A percentile compares a stretch with the other conserved stretches of the same genome.
phyloP scores from a whole-genome alignment of 2,797 vertebrate species.

The Malacoctenus gilli region DNA sequence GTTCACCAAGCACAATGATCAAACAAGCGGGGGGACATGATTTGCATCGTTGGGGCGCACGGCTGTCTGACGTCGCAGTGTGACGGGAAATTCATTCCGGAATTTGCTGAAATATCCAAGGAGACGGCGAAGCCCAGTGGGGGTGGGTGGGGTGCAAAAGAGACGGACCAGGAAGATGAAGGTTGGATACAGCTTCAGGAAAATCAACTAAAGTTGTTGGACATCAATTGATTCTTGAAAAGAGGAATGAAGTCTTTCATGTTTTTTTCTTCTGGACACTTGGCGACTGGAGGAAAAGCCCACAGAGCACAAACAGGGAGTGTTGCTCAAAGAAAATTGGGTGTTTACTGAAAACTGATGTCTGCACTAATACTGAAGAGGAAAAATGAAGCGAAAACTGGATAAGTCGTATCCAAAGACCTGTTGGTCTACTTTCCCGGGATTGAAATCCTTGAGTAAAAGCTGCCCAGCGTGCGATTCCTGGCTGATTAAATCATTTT shows the following conservation, averaged over 20 bases:
- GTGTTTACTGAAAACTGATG: too few relatives aligned
- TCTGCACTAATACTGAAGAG: too few relatives aligned
- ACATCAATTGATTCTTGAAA: conserved; percentile 38
- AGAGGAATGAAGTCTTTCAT: conserved; percentile 29
- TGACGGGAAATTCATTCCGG: conserved; percentile 5
- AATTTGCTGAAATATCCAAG: conserved; percentile 12
- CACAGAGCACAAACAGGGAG: conserved; percentile 6
- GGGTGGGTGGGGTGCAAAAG: background rate
- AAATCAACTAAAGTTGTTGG: conserved; percentile 25
- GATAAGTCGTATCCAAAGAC: background rate
- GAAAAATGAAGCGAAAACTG: background rate
- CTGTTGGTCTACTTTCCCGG: background rate
- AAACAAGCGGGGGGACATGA: conserved; percentile 10
- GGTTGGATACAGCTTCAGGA: conserved; percentile 1
- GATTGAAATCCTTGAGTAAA: background rate
- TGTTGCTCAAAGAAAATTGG: conserved; percentile 11
- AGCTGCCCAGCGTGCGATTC: background rate
- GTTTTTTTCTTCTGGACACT: conserved; percentile 31
- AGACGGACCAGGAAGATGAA: background rate
- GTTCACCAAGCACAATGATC: conserved; percentile 26
- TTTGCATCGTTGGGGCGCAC: conserved; percentile 6
- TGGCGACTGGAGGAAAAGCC: conserved; percentile 15
- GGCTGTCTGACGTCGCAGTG: conserved; percentile 13
- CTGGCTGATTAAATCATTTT: background rate
- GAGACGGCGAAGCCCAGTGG: background rate